Base-by-base conservation (phyloP, 1,140 invertebrate species). In the Babylonia areolata region DNA sequence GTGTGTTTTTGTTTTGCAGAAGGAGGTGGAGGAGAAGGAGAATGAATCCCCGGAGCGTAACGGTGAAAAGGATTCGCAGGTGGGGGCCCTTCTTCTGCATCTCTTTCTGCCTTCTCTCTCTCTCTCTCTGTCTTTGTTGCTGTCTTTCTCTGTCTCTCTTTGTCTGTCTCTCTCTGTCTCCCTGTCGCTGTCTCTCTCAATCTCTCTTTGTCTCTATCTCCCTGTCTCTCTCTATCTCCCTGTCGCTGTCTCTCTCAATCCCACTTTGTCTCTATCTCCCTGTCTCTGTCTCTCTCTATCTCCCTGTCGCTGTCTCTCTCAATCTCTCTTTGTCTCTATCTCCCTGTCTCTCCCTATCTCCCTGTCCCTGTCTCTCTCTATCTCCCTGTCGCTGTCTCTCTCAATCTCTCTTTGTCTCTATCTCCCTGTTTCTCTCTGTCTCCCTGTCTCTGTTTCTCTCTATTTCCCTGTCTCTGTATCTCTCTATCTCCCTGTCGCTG, bases 11-110 rank as follows among this genome's bases (percentile, higher is more conserved):
- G 20, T 23, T 77, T 33, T 77, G 37, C 75, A 77, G 75, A 83
- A 87, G 37, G 89, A 88, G 79, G 87, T 87, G 54, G 88, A 88
- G 79, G 87, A 89, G 20, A 91, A 91, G 87, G 90, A 91, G 81
- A 90, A 90, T 84, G 89, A 91, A 81, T 86, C 89, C 58, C 86
- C 86, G 33, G 85, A 87, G 33, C 82, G 88, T 37, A 89, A 90
- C 84, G 91, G 88, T 77, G 91, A 91, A 51, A 87, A 83, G 51
- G n/a, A n/a, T n/a, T n/a, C n/a, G n/a, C n/a, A n/a, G n/a, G 88
- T 86, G 3, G 51, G 84, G 35, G 35, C 33, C n/a, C 28, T 9
- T 17, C 46, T 51, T 9, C 46, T 17, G 46, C 46, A 12, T 9
- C 46, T 17, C 9, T 0, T 51, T 17, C 46, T 51, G 46, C 2